phyloP scores from a whole-genome alignment of 1,140 invertebrate species.

The Plutomurus gul region DNA sequence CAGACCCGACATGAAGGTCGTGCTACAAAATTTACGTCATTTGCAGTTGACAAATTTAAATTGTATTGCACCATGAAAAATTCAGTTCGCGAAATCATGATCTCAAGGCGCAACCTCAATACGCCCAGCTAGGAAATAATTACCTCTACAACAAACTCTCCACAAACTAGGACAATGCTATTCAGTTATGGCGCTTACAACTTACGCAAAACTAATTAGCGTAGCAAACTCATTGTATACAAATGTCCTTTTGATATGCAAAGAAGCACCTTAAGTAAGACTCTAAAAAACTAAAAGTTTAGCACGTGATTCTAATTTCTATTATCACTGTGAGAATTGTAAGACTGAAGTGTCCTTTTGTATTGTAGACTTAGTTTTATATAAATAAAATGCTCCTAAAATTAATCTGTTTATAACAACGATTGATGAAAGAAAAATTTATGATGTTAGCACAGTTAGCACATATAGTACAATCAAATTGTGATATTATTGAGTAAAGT shows the following conservation, averaged over 20 bases:
- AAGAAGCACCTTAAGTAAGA: too few species aligned
- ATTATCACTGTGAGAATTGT: too few species aligned
- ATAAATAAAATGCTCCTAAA: neutral
- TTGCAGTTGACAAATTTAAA: neutral
- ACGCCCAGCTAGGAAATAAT: too few species aligned
- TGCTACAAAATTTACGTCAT: constrained; percentile 29
- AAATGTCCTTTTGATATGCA: too few species aligned
- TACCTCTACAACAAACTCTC: neutral
- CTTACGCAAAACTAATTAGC: too few species aligned
- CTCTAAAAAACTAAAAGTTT: too few species aligned
- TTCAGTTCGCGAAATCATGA: neutral
- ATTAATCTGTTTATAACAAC: neutral
- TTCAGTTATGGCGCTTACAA: too few species aligned
- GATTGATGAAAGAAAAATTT: neutral
- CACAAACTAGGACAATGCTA: neutral
- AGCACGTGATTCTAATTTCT: too few species aligned
- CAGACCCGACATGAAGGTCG: constrained; percentile 54
- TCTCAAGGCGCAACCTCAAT: neutral
- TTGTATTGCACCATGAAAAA: neutral
- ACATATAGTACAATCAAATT: neutral
- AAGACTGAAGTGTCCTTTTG: too few species aligned
- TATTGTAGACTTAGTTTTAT: neutral
- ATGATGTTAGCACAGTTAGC: neutral
- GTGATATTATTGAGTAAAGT: neutral
- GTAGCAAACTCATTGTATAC: too few species aligned